Evolutionary conservation across 2,113 vertebrate genomes (phyloP).

Genomic region (Cyrtonyx montezumae): DNA sequence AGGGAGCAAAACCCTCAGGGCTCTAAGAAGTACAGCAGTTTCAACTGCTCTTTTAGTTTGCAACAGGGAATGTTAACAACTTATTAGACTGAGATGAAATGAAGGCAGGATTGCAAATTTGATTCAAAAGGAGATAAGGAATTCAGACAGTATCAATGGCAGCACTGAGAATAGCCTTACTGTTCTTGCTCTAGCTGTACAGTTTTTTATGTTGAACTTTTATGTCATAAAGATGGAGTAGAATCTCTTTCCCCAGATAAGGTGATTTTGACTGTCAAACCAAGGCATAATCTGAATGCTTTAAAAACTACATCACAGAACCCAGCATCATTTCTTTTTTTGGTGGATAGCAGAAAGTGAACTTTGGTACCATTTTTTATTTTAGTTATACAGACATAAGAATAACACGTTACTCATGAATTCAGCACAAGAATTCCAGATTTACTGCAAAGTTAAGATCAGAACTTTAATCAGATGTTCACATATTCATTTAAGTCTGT

Average conservation of each 20-base stretch:
- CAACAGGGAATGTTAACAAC: not conserved
- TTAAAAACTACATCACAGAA: not conserved
- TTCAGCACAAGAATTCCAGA: not conserved
- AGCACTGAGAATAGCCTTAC: not conserved
- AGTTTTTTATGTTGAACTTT: not conserved
- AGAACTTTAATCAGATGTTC: not conserved
- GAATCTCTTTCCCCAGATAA: not conserved
- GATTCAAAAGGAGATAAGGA: not conserved
- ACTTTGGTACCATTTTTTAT: not conserved
- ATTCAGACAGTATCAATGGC: not conserved
- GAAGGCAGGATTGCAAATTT: not conserved
- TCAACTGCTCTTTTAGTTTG: not conserved
- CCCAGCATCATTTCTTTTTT: not conserved
- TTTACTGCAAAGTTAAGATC: not conserved
- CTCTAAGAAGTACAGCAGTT: not conserved
- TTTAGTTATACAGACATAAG: not conserved
- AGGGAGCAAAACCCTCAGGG: not conserved
- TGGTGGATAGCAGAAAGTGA: not conserved
- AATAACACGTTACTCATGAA: not conserved
- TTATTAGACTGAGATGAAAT: not conserved
- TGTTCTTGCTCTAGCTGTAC: not conserved
- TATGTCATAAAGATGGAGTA: not conserved
- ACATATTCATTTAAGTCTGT: not conserved
- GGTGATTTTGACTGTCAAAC: not conserved
- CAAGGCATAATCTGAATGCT: not conserved